Evolutionary conservation across 2,113 vertebrate genomes (phyloP).

Genomic region (Chaenocephalus aceratus): DNA sequence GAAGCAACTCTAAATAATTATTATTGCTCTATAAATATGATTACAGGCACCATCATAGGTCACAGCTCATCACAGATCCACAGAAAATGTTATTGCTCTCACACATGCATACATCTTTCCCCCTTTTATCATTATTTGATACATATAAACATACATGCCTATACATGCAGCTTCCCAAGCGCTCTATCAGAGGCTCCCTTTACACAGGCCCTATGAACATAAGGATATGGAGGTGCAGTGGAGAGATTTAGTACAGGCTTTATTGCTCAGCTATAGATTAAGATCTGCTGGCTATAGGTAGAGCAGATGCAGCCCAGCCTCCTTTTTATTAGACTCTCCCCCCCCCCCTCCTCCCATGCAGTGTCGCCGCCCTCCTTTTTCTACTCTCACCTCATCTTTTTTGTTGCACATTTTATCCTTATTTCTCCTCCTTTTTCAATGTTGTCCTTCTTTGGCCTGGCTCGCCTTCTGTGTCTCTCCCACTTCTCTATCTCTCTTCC

Average conservation of each 20-base stretch:
- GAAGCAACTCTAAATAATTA: not conserved
- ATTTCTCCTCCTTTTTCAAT: slow-evolving; percentile 55
- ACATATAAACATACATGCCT: slow-evolving; percentile 7
- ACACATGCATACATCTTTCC: slow-evolving; percentile 16
- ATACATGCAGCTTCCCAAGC: slow-evolving; percentile 15
- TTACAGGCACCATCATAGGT: not conserved
- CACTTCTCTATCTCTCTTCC: slow-evolving; percentile 31
- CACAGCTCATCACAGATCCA: not conserved
- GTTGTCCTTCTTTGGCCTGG: slow-evolving; percentile 72
- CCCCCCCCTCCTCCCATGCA: slow-evolving; percentile 17
- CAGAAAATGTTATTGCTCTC: slow-evolving; percentile 9
- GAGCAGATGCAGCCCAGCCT: slow-evolving; percentile 69
- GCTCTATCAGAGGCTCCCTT: slow-evolving; percentile 71
- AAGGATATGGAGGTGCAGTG: slow-evolving; percentile 75
- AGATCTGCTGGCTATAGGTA: slow-evolving; percentile 79
- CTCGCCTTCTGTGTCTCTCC: slow-evolving; percentile 44
- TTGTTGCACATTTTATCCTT: slow-evolving; percentile 66
- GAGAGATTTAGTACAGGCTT: slow-evolving; percentile 77
- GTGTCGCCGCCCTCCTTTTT: slow-evolving; percentile 27
- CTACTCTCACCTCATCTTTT: slow-evolving; percentile 25
- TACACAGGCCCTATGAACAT: slow-evolving; percentile 75
- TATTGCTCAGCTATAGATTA: slow-evolving; percentile 77
- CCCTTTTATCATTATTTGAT: not conserved
- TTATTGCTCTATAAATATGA: slow-evolving; percentile 25
- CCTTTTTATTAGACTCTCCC: slow-evolving; percentile 51